Conservation (phyloP, 2,113 vertebrate species). For the Mystacornis crossleyi region DNA sequence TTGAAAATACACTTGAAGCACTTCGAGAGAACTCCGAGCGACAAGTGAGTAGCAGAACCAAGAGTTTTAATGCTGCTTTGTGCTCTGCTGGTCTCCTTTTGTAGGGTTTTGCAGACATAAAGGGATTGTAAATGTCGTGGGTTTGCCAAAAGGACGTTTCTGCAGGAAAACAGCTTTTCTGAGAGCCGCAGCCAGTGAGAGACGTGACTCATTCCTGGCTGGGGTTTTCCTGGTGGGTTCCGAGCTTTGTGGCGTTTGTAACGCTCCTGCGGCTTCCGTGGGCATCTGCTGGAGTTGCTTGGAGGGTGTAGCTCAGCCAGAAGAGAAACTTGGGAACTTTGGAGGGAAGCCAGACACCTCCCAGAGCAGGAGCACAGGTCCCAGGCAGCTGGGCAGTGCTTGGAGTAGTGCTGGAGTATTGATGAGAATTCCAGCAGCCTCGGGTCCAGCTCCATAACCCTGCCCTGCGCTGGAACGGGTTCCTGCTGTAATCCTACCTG, state of each 20-base stretch:
- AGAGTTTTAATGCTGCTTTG: neutral
- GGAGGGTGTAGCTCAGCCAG: neutral
- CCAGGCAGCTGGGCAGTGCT: neutral
- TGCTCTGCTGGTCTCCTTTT: neutral
- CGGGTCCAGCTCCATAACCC: rapidly evolving
- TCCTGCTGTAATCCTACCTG: neutral
- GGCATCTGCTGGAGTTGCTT: neutral
- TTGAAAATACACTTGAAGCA: constrained; percentile 93
- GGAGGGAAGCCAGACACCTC: neutral
- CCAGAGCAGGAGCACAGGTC: neutral
- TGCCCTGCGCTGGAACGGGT: neutral
- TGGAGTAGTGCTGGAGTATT: neutral
- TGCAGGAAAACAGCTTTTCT: neutral
- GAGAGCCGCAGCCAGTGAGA: neutral
- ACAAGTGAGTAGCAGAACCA: constrained; percentile 79
- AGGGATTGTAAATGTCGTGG: neutral
- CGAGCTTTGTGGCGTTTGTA: neutral
- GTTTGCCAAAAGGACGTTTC: neutral
- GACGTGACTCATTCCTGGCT: neutral
- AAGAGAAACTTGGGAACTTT: neutral
- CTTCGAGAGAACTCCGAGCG: constrained; percentile 92
- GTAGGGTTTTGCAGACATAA: neutral
- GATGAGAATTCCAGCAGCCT: neutral
- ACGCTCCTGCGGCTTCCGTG: neutral
- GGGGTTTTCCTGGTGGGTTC: neutral